A percentile compares a stretch with the other conserved stretches of the same genome.
These are phyloP conservation scores for Orbicella faveolata DNA, from an alignment of 64 coral and sea anemone genomes.

Conservation along the genomic window DNA sequence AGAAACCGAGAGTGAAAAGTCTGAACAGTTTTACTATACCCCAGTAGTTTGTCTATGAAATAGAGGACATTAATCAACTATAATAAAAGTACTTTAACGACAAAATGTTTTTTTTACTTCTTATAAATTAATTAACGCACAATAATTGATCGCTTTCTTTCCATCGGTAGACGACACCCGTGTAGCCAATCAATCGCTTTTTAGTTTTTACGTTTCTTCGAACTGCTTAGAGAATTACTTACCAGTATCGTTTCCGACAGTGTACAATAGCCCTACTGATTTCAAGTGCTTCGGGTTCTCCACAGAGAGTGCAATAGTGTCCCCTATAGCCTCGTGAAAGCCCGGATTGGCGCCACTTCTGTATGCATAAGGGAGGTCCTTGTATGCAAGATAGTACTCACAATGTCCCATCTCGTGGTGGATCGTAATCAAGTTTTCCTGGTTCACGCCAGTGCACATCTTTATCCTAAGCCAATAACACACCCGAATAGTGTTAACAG, in stretches of 20 bases:
- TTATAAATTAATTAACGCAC: too few species aligned
- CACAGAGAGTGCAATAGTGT: constrained; percentile 93
- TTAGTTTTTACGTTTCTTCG: too few species aligned
- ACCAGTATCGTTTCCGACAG: constrained; percentile 64
- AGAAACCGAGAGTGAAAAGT: too few species aligned
- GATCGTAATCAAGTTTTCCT: constrained; percentile 80
- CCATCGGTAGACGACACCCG: too few species aligned
- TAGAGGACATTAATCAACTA: too few species aligned
- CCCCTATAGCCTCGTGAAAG: constrained; percentile 98
- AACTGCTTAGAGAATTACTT: neutral
- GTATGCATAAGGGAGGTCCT: constrained; percentile 85
- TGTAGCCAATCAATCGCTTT: too few species aligned
- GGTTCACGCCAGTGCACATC: constrained; percentile 92
- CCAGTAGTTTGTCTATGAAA: too few species aligned
- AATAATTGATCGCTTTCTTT: too few species aligned
- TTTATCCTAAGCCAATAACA: constrained; percentile 72
- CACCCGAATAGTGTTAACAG: neutral
- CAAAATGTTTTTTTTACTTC: too few species aligned
- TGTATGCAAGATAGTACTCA: constrained; percentile 96
- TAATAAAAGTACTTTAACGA: too few species aligned
- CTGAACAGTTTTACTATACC: too few species aligned
- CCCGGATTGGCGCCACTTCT: constrained; percentile 95
- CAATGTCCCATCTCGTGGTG: constrained; percentile 98
- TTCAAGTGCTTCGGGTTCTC: constrained; percentile 89
- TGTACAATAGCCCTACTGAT: constrained; percentile 78